Evolutionary conservation across 2,797 vertebrate species (phyloP).

Genomic region (Australoheros facetus): DNA sequence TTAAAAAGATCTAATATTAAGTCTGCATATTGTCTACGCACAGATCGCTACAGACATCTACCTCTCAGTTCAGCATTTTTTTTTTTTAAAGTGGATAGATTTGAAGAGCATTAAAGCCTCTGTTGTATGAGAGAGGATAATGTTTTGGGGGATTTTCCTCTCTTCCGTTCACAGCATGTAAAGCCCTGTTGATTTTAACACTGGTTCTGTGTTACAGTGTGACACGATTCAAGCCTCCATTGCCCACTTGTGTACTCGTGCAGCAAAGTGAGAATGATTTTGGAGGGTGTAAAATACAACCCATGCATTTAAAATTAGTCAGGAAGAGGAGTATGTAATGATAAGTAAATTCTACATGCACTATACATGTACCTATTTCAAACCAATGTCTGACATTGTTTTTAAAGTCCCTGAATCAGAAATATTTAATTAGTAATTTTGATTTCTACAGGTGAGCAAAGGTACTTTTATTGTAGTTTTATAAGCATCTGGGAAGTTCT

Average conservation of each 20-base stretch:
- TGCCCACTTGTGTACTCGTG: background rate
- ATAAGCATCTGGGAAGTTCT: no score
- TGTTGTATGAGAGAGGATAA: background rate
- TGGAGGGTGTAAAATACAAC: background rate
- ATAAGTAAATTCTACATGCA: background rate
- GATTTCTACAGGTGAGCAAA: no score
- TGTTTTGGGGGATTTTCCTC: background rate
- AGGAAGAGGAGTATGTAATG: background rate
- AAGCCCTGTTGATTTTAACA: conserved; percentile 1
- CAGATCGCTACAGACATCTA: background rate
- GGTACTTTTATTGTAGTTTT: no score
- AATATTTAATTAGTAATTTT: background rate
- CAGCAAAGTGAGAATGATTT: background rate
- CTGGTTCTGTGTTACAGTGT: conserved; percentile 9
- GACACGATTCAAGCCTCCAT: background rate
- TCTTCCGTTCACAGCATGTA: background rate
- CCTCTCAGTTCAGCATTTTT: background rate
- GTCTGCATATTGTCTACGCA: background rate
- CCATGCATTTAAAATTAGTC: background rate
- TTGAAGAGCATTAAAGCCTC: background rate
- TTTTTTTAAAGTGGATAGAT: conserved; percentile 6
- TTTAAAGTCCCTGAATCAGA: background rate
- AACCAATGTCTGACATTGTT: background rate
- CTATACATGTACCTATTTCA: background rate
- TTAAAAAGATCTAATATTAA: background rate